Conservation (phyloP, 2,113 vertebrate genomes). For the Alaudala cheleensis region DNA sequence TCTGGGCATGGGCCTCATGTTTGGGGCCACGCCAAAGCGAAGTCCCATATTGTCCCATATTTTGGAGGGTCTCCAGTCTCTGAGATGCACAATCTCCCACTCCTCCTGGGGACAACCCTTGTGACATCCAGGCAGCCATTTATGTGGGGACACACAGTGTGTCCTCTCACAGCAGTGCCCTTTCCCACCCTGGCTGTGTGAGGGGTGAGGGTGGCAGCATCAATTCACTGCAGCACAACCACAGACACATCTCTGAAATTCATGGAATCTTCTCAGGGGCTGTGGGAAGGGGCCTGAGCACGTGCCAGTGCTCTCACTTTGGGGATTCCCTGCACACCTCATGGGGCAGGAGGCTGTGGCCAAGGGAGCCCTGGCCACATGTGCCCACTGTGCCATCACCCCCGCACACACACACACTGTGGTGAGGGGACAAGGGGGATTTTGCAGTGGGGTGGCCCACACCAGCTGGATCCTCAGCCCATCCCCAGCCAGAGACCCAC, state of each 20-base stretch:
- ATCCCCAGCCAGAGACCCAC: neutral
- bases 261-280: fast-evolving
- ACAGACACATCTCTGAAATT: neutral
- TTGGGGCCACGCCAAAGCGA: neutral
- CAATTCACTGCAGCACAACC: fast-evolving
- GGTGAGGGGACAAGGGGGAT: neutral
- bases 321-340: neutral
- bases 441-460: neutral
- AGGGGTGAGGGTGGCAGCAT: fast-evolving
- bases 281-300: fast-evolving
- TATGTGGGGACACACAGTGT: fast-evolving
- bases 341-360: neutral
- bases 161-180: neutral
- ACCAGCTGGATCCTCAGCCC: neutral
- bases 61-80: neutral
- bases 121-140: neutral
- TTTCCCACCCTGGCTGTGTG: fast-evolving
- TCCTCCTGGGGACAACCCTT: neutral
- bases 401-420: no score
- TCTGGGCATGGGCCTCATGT: neutral
- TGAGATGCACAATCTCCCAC: fast-evolving
- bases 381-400: neutral
- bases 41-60: neutral
- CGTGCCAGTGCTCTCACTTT: fast-evolving
- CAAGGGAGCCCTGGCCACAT: neutral